Percentiles rank a stretch among this genome's conserved stretches.
These are phyloP conservation scores for Cenopis cana DNA, from an alignment of 2,888 invertebrate genomes.

Conservation along the genomic window DNA sequence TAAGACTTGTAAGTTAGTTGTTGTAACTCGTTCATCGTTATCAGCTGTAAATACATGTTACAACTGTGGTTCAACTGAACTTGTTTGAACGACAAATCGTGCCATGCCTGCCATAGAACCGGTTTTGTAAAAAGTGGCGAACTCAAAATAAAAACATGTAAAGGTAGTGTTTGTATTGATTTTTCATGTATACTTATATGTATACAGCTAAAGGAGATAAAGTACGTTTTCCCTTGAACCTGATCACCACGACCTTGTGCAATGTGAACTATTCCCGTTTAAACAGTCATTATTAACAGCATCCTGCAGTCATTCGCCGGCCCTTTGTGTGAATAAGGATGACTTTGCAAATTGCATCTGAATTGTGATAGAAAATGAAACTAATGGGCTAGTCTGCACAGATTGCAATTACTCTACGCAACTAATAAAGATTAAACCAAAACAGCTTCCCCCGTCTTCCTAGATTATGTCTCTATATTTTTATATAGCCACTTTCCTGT, in stretches of 20 bases:
- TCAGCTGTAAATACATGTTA: not conserved
- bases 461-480: not conserved
- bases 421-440: not conserved
- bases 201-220: too few relatives aligned
- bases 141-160: too few relatives aligned
- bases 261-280: constrained; percentile 56
- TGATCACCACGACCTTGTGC: constrained; percentile 60
- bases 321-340: constrained; percentile 30
- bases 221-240: constrained; percentile 46
- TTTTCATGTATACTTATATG: too few relatives aligned
- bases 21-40: not conserved
- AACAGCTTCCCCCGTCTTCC: not conserved
- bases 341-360: not conserved
- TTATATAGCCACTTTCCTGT: not conserved
- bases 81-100: not conserved
- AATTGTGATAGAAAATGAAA: not conserved
- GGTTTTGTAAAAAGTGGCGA: not conserved
- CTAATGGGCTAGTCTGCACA: not conserved
- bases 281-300: constrained; percentile 60
- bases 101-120: not conserved
- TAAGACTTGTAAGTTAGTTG: not conserved
- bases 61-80: not conserved
- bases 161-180: too few relatives aligned
- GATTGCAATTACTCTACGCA: not conserved
- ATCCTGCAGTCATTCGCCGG: constrained; percentile 56